phyloP scores from a whole-genome alignment of 2,113 vertebrate genomes.

The Condylura cristata region DNA sequence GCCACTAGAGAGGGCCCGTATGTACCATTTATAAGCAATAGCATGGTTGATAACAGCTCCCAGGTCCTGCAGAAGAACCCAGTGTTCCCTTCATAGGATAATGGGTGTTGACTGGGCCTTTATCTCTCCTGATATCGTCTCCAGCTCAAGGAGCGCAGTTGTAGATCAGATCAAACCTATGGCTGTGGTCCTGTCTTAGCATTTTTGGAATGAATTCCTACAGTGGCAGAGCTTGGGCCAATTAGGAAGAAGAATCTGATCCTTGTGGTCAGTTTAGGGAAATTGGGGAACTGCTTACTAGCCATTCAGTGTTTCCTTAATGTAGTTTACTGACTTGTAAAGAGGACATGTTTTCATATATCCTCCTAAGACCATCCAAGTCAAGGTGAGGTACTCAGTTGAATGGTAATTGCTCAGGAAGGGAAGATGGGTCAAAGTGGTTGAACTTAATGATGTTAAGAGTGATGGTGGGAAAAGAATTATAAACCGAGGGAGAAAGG shows the following conservation, averaged over 20 bases:
- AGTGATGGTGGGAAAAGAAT: constrained; percentile 50
- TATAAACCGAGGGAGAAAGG: constrained; percentile 24
- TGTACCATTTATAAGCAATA: not conserved
- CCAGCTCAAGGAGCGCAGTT: not conserved
- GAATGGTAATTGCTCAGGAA: constrained; percentile 58
- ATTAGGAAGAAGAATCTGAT: constrained; percentile 15
- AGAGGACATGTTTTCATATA: constrained; percentile 46
- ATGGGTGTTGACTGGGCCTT: not conserved
- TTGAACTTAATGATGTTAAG: constrained; percentile 70
- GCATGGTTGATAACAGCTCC: not conserved
- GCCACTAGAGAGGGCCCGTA: too few species aligned
- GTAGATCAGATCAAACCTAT: not conserved
- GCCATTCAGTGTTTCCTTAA: not conserved
- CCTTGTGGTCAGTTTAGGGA: not conserved
- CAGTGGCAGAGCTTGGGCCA: not conserved
- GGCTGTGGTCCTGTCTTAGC: not conserved
- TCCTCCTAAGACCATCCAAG: constrained; percentile 31
- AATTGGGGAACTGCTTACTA: not conserved
- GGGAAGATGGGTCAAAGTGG: constrained; percentile 52
- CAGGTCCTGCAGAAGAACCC: not conserved
- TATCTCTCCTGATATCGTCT: not conserved
- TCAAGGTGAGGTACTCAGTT: constrained; percentile 44
- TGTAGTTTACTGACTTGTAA: constrained; percentile 40
- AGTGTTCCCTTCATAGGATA: not conserved
- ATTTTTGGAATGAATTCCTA: constrained; percentile 27